Evolutionary conservation across 2,113 vertebrate genomes (phyloP).

Genomic region (Chauna torquata): DNA sequence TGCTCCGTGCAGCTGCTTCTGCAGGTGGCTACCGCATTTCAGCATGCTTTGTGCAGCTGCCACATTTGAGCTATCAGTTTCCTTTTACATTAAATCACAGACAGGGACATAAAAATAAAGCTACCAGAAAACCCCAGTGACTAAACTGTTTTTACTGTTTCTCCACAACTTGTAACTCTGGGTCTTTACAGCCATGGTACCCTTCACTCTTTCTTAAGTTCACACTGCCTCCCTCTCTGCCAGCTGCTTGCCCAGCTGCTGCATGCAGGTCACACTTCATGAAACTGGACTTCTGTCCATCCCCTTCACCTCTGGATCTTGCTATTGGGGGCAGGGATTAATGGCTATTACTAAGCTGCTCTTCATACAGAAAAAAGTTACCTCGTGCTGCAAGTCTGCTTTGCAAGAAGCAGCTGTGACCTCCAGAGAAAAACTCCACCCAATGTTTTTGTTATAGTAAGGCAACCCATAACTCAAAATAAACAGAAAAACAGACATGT

Average conservation of each 20-base stretch:
- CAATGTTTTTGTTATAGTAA: not conserved
- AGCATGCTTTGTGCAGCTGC: not conserved
- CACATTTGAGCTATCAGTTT: not conserved
- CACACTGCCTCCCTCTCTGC: not conserved
- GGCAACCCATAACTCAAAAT: not conserved
- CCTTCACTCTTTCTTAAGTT: not conserved
- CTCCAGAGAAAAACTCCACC: not conserved
- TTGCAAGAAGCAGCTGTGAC: not conserved
- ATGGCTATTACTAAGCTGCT: not conserved
- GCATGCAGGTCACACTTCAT: not conserved
- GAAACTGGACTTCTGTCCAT: not conserved
- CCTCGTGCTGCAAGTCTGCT: not conserved
- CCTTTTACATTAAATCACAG: not conserved
- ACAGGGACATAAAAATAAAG: not conserved
- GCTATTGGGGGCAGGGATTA: not conserved
- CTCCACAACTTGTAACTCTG: not conserved
- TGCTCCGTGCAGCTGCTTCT: not conserved
- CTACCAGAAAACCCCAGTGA: not conserved
- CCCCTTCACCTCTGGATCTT: not conserved
- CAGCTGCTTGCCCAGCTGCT: not conserved
- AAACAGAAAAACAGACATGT: not conserved
- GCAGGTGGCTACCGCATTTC: not conserved
- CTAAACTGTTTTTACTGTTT: not conserved
- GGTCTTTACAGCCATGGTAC: fast-evolving
- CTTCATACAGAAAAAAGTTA: not conserved